A percentile compares a stretch with the other conserved stretches of the same genome.
Evolutionary conservation across 2,797 vertebrate species (phyloP).

Genomic region (Phoebastria nigripes): DNA sequence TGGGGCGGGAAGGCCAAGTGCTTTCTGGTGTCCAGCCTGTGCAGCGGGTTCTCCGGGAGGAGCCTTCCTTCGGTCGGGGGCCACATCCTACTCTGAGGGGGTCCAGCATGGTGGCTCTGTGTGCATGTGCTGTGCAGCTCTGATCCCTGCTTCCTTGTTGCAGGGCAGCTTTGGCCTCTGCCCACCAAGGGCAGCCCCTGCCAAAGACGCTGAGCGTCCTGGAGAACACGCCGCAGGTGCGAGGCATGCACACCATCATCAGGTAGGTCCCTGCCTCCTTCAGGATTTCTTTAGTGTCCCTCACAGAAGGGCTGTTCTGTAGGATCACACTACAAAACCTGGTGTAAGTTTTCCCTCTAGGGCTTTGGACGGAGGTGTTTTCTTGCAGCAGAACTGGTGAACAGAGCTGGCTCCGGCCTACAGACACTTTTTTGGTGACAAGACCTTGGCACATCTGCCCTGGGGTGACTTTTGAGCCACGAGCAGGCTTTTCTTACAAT

Average conservation of each 20-base stretch:
- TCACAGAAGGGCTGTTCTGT: neutral
- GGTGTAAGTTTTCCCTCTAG: neutral
- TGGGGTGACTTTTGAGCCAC: neutral
- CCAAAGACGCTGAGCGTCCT: slow-evolving; percentile 85
- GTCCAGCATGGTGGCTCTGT: rapidly evolving
- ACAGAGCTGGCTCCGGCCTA: neutral
- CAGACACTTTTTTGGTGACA: neutral
- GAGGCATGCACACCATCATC: slow-evolving; percentile 93
- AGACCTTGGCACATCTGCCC: neutral
- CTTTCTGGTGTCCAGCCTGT: neutral
- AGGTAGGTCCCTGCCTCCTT: slow-evolving; percentile 69
- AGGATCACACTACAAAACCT: rapidly evolving
- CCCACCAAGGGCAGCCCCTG: slow-evolving; percentile 88
- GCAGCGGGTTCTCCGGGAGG: neutral
- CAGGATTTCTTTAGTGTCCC: neutral
- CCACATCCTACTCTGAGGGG: rapidly evolving
- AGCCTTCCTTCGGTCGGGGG: rapidly evolving
- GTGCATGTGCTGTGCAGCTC: neutral
- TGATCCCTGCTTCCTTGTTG: neutral
- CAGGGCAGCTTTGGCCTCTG: slow-evolving; percentile 87
- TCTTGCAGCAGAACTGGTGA: neutral
- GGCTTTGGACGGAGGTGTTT: rapidly evolving
- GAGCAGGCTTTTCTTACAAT: rapidly evolving
- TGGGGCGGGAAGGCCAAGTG: rapidly evolving
- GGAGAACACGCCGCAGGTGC: slow-evolving; percentile 86